phyloP scores from a whole-genome alignment of 2,888 invertebrate species.

The Diaperis boleti region DNA sequence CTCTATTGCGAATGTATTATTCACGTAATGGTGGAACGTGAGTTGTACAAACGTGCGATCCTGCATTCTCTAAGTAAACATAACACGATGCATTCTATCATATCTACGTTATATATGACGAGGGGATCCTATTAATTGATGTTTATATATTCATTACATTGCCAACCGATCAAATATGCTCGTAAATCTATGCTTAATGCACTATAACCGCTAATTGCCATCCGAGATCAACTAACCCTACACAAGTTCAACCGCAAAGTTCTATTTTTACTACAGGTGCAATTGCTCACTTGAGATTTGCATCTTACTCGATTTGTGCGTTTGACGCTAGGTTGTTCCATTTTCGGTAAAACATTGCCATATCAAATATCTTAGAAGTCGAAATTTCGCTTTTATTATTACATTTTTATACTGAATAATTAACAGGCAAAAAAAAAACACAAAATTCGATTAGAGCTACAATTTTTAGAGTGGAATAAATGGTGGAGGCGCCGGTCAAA shows the following conservation, averaged over 20 bases:
- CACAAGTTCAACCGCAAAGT: background rate
- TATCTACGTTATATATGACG: conserved; percentile 41
- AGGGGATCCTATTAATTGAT: conserved; percentile 51
- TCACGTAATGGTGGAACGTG: conserved; percentile 48
- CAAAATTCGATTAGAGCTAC: no score
- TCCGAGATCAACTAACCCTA: conserved; percentile 34
- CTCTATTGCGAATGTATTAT: conserved; percentile 52
- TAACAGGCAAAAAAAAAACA: no score
- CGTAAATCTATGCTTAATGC: conserved; percentile 48
- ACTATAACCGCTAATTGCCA: conserved; percentile 52
- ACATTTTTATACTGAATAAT: no score
- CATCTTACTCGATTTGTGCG: no score
- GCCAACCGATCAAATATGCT: conserved; percentile 43
- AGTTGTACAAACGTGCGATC: conserved; percentile 45
- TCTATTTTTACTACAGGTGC: background rate
- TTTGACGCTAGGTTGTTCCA: no score
- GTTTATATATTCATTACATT: conserved; percentile 55
- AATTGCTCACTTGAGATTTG: no score
- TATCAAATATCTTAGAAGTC: no score
- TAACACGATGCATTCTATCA: conserved; percentile 43
- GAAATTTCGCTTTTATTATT: no score
- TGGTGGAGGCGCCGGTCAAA: no score
- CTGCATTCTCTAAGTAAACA: conserved; percentile 46
- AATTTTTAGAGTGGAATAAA: no score
- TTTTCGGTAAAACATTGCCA: no score